Conservation (phyloP, 2,113 vertebrate species). For the Lontra canadensis region DNA sequence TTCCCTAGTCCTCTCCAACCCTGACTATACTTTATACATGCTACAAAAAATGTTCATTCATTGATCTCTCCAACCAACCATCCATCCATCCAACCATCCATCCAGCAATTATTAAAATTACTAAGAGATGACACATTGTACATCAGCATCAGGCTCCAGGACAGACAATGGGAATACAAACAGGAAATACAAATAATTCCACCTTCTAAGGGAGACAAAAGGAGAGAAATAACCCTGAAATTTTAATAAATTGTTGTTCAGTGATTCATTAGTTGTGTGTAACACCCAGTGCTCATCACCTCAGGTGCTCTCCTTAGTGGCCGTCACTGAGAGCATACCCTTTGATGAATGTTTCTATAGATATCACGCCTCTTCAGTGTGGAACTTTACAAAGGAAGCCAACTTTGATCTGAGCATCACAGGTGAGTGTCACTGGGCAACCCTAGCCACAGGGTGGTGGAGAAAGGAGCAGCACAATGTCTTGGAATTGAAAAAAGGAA, state of each 20-base stretch:
- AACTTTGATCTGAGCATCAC: background rate
- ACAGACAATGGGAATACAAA: background rate
- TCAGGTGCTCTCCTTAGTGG: too few species aligned
- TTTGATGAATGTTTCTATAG: background rate
- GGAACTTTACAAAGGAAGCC: background rate
- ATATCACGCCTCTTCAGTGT: background rate
- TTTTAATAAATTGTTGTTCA: background rate
- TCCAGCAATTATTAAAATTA: background rate
- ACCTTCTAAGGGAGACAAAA: background rate
- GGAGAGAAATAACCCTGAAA: background rate
- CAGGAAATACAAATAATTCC: background rate
- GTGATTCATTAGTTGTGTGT: too few species aligned
- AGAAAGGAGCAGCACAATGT: too few species aligned
- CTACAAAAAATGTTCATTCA: background rate
- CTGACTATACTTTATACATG: fast-evolving
- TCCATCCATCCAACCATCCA: too few species aligned
- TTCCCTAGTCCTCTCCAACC: background rate
- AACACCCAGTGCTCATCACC: too few species aligned
- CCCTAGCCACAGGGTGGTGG: too few species aligned
- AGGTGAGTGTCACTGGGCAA: too few species aligned
- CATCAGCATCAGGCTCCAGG: fast-evolving
- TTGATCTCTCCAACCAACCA: too few species aligned
- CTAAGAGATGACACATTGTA: too few species aligned
- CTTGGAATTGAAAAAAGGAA: background rate
- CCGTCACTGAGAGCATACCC: too few species aligned